These are phyloP conservation scores for Cyanoramphus novaezelandiae DNA, from an alignment of 2,113 vertebrate species.

Conservation along the genomic window DNA sequence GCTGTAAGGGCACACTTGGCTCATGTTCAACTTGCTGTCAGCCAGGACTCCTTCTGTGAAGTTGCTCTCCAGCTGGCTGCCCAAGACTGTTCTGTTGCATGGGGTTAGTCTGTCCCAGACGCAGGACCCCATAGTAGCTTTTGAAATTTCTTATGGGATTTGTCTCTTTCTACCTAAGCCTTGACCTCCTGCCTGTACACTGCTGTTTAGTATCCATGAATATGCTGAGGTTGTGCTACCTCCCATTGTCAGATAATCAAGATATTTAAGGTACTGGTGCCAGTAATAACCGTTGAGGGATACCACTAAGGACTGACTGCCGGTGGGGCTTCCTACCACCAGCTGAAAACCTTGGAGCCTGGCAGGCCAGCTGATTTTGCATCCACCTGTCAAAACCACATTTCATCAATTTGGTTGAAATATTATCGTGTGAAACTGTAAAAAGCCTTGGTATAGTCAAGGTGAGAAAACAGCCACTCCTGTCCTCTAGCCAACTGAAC, in stretches of 20 bases:
- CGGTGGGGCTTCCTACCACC: not conserved
- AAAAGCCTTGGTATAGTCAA: not conserved
- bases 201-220: not conserved
- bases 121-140: not conserved
- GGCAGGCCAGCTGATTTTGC: not conserved
- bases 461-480: not conserved
- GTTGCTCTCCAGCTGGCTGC: not conserved
- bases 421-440: not conserved
- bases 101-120: not conserved
- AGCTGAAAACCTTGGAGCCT: not conserved
- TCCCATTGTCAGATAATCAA: not conserved
- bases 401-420: not conserved
- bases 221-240: not conserved
- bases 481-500: not conserved
- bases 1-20: not conserved
- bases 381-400: not conserved
- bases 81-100: not conserved
- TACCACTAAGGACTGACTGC: not conserved
- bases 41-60: not conserved
- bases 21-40: not conserved
- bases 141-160: not conserved
- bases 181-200: not conserved
- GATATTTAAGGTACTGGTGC: not conserved
- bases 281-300: not conserved
- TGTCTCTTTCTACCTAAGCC: not conserved